Evolutionary conservation across 37 sponge, comb jelly and placozoan species (phyloP), one percentile per base, ranked within the genome.

Genomic region (Lycopodina hypogea): DNA sequence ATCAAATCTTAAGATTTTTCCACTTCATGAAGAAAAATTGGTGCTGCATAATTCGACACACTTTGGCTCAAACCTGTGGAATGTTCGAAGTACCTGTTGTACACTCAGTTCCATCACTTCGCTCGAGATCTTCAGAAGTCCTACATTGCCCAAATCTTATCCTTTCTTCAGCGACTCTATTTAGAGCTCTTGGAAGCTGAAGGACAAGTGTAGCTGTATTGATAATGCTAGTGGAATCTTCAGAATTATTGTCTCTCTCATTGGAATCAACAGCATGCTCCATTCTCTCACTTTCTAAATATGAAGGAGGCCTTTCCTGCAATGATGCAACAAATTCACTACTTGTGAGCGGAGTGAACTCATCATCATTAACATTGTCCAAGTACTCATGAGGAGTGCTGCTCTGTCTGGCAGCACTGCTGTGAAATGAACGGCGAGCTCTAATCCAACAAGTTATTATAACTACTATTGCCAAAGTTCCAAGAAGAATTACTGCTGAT

Each of bases 371-470:
- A 60, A 92, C 87, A 40, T 76, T 80, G 68, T 92, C 92, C 18
- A 92, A 56, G 75, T 92, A 92, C 56, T 92, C 88, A 23, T 72
- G 78, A 14, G 88, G 81, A 17, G 75, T 78, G 68, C 62, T 34
- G 30, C 32, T 65, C 3, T 73, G 55, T 24, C 72, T 74, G 14
- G 83, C n/a, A 26, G 53, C 34, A 19, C 88, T 74, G 11, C 61
- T 72, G 42, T 78, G 38, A 41, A 83, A 79, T 28, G 78, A 53
- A 23, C 84, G 72, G 23, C 92, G 72, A 28, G 88, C 83, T 51
- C 92, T 35, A 23, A 92, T 86, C 84, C 88, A 92, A 59, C 92
- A 92, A 0, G 92, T 83, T 36, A 87, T 68, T 41, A 92, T 92
- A 64, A 84, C 74, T 6, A 92, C 85, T 3, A 87, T 74, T 38